Base-by-base conservation (phyloP, 2,797 vertebrate species). In the Naso thynnoides region DNA sequence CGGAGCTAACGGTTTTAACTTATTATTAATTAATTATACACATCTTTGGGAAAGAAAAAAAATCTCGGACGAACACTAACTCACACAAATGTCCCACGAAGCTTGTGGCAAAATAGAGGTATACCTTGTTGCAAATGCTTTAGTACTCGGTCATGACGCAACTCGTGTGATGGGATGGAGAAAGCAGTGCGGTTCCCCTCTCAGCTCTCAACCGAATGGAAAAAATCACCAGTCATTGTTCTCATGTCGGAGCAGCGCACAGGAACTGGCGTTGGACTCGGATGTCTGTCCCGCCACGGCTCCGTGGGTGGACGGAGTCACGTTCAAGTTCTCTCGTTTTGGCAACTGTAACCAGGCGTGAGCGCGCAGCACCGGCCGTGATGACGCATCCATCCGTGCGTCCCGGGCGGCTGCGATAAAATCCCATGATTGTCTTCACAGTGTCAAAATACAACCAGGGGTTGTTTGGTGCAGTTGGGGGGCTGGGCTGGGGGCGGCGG, bases 361-460 rank as follows among this genome's bases (percentile, higher is more conserved):
- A 82, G 84, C 86, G 90, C 93, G 93, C 95, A 95, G 95, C 96
- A 95, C 95, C 94, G 52, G 72, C 67, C 72, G 71, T 26, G 58
- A 76, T 21, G 86, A 85, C 84, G 79, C 52, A 68, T 63, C 83
- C 86, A 88, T 82, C 90, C 86, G 79, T 60, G 60, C 61, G 71
- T 84, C 86, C 82, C 54, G 78, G 57, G 77, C 78, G 77, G 78
- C 84, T 87, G 84, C 80, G 76, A 70, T 88, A 90, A 89, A 92
- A 96, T 98, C 96, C 96, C 96, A 96, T 97, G 98, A 99, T 99
- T 99, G 97, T 99, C 97, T 98, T 99, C 97, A 99, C 97, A 98
- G 97, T 98, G 97, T 98, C 93, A 92, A 86, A 95, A 95, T 94
- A 95, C 96, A 96, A 96, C 95, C 95, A 94, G 94, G 91, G 80